Base-by-base conservation (phyloP, 1,140 invertebrate genomes). In the Callitettix versicolor region DNA sequence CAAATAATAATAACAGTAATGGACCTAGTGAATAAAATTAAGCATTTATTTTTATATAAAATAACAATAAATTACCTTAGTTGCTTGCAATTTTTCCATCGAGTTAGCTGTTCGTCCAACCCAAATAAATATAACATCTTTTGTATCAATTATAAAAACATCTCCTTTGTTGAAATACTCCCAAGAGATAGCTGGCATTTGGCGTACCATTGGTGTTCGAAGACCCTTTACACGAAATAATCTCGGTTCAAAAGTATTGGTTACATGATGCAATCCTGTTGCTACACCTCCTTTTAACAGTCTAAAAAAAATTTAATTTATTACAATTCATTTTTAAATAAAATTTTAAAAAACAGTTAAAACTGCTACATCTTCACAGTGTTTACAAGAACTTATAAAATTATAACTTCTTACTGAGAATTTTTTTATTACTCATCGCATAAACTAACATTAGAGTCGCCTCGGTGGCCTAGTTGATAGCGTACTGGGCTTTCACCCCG, bases 91-190 rank as follows among this genome's bases (percentile, higher is more conserved):
- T 68, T 82, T 85, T 64, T 86, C 83, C 40, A 78, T 74, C 14
- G 75, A 69, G 63, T 85, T 84, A 11, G 86, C 77, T n/a, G 74
- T 71, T 36, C 77, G 72, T n/a, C 90, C 90, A 40, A 88, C 78
- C 89, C 89, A 93, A 11, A 92, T 75, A 63, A 88, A 89, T 43
- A 88, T 74, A 12, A 78, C 69, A 15, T 75, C 67, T 5, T 79
- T 73, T 1, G 84, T 80, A 63, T 91, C 82, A 15, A 95, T 67
- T 21, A 96, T 73, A 69, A 92, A 95, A 1, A 91, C 85, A 62
- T 94, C 91, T 5, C 86, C 84, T 56, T 87, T 84, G 52, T 88
- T 88, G 65, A 97, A 88, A 57, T 84, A 76, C 11, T 79, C 69
- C 91, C 92, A 95, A 12, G 73, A 72, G 2, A 88, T 77, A 18